phyloP scores from a whole-genome alignment of 1,140 invertebrate species.

The Pseudomyrmex gracilis region DNA sequence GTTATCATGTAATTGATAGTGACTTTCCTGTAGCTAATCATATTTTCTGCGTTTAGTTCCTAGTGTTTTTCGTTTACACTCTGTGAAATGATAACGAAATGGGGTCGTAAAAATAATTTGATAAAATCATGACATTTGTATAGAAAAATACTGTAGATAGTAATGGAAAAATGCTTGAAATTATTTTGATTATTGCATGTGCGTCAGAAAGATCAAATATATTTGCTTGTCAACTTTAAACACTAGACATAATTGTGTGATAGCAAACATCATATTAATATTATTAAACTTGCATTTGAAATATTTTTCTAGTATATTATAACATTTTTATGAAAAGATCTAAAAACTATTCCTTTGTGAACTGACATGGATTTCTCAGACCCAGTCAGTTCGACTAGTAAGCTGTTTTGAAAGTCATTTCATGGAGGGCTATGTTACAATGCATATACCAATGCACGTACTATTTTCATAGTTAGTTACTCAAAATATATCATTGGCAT shows the following conservation, averaged over 20 bases:
- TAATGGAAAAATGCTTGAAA: background rate
- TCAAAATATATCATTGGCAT: background rate
- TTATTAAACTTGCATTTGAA: background rate
- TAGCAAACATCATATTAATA: background rate
- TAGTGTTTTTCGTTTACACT: background rate
- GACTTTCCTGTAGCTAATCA: slow-evolving; percentile 8
- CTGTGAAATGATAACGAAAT: slow-evolving; percentile 27
- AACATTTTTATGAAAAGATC: background rate
- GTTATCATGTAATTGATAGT: slow-evolving; percentile 7
- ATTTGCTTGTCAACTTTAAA: background rate
- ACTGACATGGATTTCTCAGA: too few species aligned
- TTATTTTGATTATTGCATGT: background rate
- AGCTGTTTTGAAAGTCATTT: too few species aligned
- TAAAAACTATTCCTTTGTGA: background rate
- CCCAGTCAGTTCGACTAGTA: too few species aligned
- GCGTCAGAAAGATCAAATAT: slow-evolving; percentile 19
- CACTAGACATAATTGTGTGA: background rate
- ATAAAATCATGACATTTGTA: background rate
- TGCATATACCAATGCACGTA: too few species aligned
- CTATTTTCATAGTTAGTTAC: background rate
- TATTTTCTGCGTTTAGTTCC: background rate
- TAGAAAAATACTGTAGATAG: slow-evolving; percentile 26
- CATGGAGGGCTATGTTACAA: too few species aligned
- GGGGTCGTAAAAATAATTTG: slow-evolving; percentile 35
- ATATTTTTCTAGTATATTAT: background rate